A percentile compares a stretch with the other conserved stretches of the same genome.
Conservation (phyloP, 2,797 vertebrate species). For the Pseudochromis fuscus region DNA sequence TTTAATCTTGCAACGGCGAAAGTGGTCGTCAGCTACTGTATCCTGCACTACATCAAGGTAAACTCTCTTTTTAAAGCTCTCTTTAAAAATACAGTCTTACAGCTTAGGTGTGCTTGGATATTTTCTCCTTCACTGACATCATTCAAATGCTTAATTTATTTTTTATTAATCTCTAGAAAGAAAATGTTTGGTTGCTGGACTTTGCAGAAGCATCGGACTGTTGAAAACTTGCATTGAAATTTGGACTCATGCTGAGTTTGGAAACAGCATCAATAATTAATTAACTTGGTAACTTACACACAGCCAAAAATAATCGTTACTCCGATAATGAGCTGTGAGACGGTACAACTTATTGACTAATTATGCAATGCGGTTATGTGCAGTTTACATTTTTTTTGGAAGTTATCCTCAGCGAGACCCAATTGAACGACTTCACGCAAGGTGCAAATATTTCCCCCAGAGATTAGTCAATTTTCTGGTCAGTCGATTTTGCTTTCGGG, state of each 20-base stretch:
- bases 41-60: conserved; percentile 77
- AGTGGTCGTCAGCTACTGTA: conserved; percentile 67
- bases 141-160: conserved; percentile 12
- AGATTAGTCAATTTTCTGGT: conserved; percentile 52
- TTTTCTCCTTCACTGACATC: neutral
- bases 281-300: conserved; percentile 54
- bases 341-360: conserved; percentile 44
- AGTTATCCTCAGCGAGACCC: conserved; percentile 23
- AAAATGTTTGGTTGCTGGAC: conserved; percentile 6
- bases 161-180: neutral
- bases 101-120: neutral
- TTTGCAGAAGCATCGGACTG: conserved; percentile 33
- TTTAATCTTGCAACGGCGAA: conserved; percentile 83
- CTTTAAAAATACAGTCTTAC: neutral
- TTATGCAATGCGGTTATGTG: too few relatives aligned
- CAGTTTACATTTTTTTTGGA: too few relatives aligned
- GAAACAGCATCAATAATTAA: conserved; percentile 65
- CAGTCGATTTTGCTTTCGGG: conserved; percentile 43
- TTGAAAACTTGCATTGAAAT: conserved; percentile 45
- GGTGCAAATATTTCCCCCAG: conserved; percentile 45
- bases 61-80: conserved; percentile 42
- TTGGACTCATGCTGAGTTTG: conserved; percentile 3
- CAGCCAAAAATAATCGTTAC: conserved; percentile 21
- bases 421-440: conserved; percentile 20
- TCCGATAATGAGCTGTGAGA: conserved; percentile 36